Evolutionary conservation across 2,888 invertebrate species (phyloP).

Genomic region (Lissonota sp.): DNA sequence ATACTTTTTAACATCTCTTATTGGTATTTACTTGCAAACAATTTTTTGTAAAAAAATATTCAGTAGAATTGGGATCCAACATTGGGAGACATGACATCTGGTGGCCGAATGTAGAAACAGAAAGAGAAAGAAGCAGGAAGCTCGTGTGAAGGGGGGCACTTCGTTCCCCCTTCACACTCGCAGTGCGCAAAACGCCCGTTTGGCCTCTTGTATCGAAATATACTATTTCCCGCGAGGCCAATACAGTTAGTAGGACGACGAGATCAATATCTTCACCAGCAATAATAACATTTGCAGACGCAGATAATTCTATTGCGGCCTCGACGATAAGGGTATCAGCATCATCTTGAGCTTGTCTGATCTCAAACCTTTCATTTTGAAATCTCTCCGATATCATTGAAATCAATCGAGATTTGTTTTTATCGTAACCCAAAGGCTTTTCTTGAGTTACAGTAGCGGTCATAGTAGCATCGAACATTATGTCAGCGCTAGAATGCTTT

Average conservation of each 20-base stretch:
- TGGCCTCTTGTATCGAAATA: too few species aligned
- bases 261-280: slow-evolving; percentile 11
- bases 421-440: slow-evolving; percentile 52
- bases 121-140: slow-evolving; percentile 25
- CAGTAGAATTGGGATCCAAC: slow-evolving; percentile 14
- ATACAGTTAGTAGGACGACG: neutral
- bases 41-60: too few species aligned
- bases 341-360: slow-evolving; percentile 9
- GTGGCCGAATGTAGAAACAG: slow-evolving; percentile 17
- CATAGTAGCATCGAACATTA: slow-evolving; percentile 44
- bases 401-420: slow-evolving; percentile 45
- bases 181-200: too few species aligned
- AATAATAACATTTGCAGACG: neutral
- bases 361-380: neutral
- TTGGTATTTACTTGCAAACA: too few species aligned
- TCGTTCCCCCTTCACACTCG: too few species aligned
- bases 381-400: slow-evolving; percentile 23
- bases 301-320: neutral
- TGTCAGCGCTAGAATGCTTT: slow-evolving; percentile 35
- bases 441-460: slow-evolving; percentile 45
- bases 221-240: too few species aligned
- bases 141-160: too few species aligned
- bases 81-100: slow-evolving; percentile 25
- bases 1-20: too few species aligned
- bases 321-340: neutral